A percentile compares a stretch with the other conserved stretches of the same genome.
These are phyloP conservation scores for Oryzias dopingdopingensis DNA, from an alignment of 2,797 vertebrate genomes.

Conservation along the genomic window DNA sequence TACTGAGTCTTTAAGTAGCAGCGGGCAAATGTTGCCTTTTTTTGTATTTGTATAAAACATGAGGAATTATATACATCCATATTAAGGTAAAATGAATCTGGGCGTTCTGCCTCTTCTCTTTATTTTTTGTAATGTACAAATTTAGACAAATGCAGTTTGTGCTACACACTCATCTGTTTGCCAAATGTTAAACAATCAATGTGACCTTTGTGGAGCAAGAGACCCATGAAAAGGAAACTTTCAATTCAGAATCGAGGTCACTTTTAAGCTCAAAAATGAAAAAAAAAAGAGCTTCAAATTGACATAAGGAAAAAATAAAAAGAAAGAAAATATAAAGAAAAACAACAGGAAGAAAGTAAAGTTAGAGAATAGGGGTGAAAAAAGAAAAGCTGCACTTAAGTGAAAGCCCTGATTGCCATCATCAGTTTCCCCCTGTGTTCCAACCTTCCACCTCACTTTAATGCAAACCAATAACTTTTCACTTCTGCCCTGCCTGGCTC, in stretches of 20 bases:
- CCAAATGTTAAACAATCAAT: no score
- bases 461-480: slow-evolving; percentile 39
- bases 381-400: slow-evolving; percentile 38
- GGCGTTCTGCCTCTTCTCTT: no score
- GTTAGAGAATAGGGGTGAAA: neutral
- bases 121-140: no score
- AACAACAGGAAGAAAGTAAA: neutral
- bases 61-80: no score
- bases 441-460: slow-evolving; percentile 54
- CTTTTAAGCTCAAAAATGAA: no score
- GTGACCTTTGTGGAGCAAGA: neutral
- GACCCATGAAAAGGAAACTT: neutral
- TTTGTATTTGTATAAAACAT: no score
- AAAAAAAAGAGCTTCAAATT: neutral
- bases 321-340: slow-evolving; percentile 1
- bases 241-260: neutral
- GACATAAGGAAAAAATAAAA: neutral
- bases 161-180: no score
- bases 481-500: slow-evolving; percentile 11
- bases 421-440: slow-evolving; percentile 37
- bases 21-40: no score
- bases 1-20: neutral
- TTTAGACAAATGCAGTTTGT: no score
- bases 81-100: no score
- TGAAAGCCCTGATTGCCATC: slow-evolving; percentile 45